These are phyloP conservation scores for Lasioglossum malachurum DNA, from an alignment of 2,888 invertebrate genomes.

Conservation along the genomic window DNA sequence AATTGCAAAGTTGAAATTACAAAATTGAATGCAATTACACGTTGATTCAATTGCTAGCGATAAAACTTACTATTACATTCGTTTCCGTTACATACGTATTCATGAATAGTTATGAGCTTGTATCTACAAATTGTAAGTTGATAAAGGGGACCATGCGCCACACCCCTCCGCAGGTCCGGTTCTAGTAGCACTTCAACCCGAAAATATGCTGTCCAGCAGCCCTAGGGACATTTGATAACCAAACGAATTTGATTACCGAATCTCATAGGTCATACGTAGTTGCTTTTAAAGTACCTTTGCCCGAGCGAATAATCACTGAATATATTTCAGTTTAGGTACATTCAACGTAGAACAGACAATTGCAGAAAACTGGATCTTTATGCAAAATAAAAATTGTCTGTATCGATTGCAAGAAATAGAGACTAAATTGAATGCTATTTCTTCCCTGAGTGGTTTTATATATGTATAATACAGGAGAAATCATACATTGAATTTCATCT, in stretches of 20 bases:
- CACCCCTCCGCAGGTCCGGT: slow-evolving; percentile 42
- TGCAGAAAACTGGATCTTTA: neutral
- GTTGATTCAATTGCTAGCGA: too few species aligned
- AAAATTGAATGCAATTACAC: neutral
- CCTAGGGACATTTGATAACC: slow-evolving; percentile 59
- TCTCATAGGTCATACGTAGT: slow-evolving; percentile 50
- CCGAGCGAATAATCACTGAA: slow-evolving; percentile 7
- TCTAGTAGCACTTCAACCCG: slow-evolving; percentile 50
- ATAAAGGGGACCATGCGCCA: slow-evolving; percentile 20
- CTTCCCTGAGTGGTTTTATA: too few species aligned
- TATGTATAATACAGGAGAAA: too few species aligned
- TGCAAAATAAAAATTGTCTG: too few species aligned
- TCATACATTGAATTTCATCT: too few species aligned
- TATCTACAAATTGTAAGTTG: slow-evolving; percentile 9
- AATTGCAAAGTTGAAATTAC: neutral
- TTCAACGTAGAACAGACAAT: neutral
- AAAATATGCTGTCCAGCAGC: slow-evolving; percentile 63
- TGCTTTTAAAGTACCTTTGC: slow-evolving; percentile 44
- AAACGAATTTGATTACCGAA: slow-evolving; percentile 69
- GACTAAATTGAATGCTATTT: too few species aligned
- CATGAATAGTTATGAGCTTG: neutral
- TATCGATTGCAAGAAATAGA: too few species aligned
- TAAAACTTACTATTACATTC: slow-evolving; percentile 44
- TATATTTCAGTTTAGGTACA: neutral
- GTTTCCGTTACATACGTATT: slow-evolving; percentile 28